Conservation (phyloP, 2,113 vertebrate species). For the Pavo muticus region DNA sequence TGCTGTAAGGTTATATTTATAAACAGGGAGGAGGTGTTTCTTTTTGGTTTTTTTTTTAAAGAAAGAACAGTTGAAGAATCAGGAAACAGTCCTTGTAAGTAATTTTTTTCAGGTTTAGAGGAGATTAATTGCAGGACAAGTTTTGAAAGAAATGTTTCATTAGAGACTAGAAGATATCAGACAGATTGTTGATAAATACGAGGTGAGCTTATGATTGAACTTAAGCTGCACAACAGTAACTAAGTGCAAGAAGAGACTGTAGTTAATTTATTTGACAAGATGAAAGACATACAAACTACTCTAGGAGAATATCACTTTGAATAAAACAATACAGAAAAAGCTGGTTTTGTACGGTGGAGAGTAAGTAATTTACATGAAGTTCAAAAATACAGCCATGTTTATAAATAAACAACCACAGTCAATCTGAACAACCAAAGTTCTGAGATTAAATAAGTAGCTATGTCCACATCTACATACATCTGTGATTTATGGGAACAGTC, state of each 20-base stretch:
- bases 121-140: background rate
- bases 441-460: background rate
- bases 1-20: background rate
- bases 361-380: slow-evolving; percentile 53
- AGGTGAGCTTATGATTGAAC: background rate
- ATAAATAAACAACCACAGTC: slow-evolving; percentile 13
- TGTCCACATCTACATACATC: background rate
- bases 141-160: background rate
- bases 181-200: background rate
- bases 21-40: background rate
- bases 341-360: background rate
- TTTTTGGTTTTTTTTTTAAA: background rate
- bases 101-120: background rate
- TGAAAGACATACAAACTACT: background rate
- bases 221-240: background rate
- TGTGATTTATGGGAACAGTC: background rate
- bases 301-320: background rate
- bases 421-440: background rate
- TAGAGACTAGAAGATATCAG: background rate
- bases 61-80: background rate
- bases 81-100: background rate
- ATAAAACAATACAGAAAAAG: slow-evolving; percentile 4
- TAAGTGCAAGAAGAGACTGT: background rate
- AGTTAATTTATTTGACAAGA: slow-evolving; percentile 8
- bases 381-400: slow-evolving; percentile 42